These are phyloP conservation scores for Danio aesculapii DNA, from an alignment of 2,797 vertebrate genomes.

Conservation along the genomic window DNA sequence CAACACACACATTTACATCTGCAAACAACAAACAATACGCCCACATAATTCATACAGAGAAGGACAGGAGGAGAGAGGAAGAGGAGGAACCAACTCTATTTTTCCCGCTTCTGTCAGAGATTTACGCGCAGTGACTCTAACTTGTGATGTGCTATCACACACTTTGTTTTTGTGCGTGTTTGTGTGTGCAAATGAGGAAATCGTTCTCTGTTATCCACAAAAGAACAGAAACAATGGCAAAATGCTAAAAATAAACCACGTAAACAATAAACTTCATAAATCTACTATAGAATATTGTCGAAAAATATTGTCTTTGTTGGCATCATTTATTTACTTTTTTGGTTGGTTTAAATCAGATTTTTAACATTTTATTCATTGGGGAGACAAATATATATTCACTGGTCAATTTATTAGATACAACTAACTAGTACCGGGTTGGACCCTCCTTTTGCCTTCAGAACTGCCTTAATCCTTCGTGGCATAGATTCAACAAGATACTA, in stretches of 20 bases:
- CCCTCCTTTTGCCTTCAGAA: too few relatives aligned
- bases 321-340: neutral
- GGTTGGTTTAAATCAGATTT: neutral
- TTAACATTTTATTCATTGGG: neutral
- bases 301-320: neutral
- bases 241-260: constrained; percentile 43
- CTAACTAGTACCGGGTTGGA: too few relatives aligned
- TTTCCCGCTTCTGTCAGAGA: constrained; percentile 59
- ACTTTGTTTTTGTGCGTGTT: constrained; percentile 42
- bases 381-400: too few relatives aligned
- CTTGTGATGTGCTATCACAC: constrained; percentile 53
- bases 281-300: constrained; percentile 11
- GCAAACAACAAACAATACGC: constrained; percentile 56
- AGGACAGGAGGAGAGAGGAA: constrained; percentile 36
- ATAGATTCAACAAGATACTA: too few relatives aligned
- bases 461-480: too few relatives aligned
- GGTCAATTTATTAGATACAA: too few relatives aligned
- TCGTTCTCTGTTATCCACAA: constrained; percentile 45
- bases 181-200: constrained; percentile 42
- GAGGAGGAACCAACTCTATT: constrained; percentile 51
- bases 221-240: constrained; percentile 41
- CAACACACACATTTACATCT: constrained; percentile 58
- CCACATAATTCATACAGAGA: constrained; percentile 53
- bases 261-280: constrained; percentile 50
- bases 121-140: constrained; percentile 49